Conservation (phyloP, 1,140 invertebrate species). For the Cydia splendana region DNA sequence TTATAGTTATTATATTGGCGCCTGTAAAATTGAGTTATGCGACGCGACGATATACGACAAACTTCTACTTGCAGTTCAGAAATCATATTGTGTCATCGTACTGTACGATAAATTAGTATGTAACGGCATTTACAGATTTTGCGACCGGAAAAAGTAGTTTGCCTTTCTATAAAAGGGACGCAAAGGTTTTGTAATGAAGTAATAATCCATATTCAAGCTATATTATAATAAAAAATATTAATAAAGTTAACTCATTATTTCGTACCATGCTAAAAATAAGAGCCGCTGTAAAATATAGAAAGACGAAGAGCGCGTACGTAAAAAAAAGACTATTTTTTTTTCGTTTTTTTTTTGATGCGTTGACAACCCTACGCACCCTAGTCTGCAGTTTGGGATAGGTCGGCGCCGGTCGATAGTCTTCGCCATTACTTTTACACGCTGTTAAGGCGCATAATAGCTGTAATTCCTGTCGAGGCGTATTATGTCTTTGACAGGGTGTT, state of each 20-base stretch:
- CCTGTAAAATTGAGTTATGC: conserved; percentile 48
- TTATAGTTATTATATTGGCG: conserved; percentile 43
- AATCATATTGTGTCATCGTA: not conserved
- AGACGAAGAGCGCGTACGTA: too few relatives aligned
- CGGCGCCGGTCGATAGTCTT: conserved; percentile 41
- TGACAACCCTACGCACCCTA: conserved; percentile 35
- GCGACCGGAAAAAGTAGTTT: not conserved
- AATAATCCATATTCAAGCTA: too few relatives aligned
- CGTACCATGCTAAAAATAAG: too few relatives aligned
- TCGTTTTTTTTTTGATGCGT: not conserved
- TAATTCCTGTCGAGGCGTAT: conserved; percentile 5
- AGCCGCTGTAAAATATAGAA: too few relatives aligned
- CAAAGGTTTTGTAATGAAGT: too few relatives aligned
- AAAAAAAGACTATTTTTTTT: too few relatives aligned
- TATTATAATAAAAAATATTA: too few relatives aligned
- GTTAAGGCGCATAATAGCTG: not conserved
- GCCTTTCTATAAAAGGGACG: too few relatives aligned
- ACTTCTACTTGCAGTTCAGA: not conserved
- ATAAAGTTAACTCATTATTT: too few relatives aligned
- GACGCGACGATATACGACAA: conserved; percentile 30
- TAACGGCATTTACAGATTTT: not conserved
- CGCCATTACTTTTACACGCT: conserved; percentile 5
- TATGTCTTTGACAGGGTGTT: not conserved
- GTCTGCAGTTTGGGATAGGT: conserved; percentile 49
- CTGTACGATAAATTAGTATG: not conserved